These are phyloP conservation scores for Euphonia xanthogaster DNA, from an alignment of 2,797 vertebrate species.

Conservation along the genomic window DNA sequence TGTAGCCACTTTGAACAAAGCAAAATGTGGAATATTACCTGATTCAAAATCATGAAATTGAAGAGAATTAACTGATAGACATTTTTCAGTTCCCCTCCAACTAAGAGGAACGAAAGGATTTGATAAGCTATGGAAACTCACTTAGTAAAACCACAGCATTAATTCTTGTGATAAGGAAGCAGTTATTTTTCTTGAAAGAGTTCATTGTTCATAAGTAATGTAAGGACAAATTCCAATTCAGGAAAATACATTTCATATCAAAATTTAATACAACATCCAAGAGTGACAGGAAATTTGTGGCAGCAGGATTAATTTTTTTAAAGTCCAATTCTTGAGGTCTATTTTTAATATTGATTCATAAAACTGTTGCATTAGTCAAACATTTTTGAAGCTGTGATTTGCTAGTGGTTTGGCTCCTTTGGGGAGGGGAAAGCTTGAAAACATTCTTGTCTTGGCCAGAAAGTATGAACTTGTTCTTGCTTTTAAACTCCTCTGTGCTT, in stretches of 20 bases:
- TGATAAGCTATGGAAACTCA: conserved; percentile 62
- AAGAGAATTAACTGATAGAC: conserved; percentile 50
- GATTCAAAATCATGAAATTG: conserved; percentile 48
- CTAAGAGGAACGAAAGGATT: conserved; percentile 65
- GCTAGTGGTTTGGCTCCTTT: conserved; percentile 18
- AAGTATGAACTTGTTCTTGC: neutral
- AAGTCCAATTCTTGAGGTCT: neutral
- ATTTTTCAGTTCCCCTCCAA: conserved; percentile 49
- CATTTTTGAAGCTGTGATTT: conserved; percentile 24
- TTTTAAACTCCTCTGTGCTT: neutral
- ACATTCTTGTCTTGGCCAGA: neutral
- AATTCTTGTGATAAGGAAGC: conserved; percentile 58
- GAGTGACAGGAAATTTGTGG: conserved; percentile 28
- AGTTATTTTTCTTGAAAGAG: conserved; percentile 64
- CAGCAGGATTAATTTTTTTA: neutral
- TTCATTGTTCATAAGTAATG: conserved; percentile 68
- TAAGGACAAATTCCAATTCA: conserved; percentile 73
- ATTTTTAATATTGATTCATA: conserved; percentile 33
- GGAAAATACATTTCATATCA: conserved; percentile 66
- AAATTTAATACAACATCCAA: conserved; percentile 43
- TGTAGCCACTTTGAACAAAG: conserved; percentile 37
- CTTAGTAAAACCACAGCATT: conserved; percentile 61
- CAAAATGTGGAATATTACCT: conserved; percentile 38
- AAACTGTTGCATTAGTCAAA: conserved; percentile 23
- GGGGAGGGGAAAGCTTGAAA: neutral